Conservation (phyloP, 2,113 vertebrate species). For the Eulacestoma nigropectus region DNA sequence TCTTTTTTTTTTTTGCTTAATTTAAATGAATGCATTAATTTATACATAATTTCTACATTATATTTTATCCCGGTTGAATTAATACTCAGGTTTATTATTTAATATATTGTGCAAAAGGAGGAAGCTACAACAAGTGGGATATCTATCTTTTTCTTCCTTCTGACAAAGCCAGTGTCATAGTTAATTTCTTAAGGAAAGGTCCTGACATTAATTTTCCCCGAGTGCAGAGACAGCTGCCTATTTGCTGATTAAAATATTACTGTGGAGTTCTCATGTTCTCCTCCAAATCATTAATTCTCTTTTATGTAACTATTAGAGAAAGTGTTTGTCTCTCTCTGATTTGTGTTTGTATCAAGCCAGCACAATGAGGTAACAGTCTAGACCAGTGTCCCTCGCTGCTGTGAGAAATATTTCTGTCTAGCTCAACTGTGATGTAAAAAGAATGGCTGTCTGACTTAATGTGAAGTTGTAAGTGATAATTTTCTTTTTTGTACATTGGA, state of each 20-base stretch:
- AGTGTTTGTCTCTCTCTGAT: not conserved
- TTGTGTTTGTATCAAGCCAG: not conserved
- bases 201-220: not conserved
- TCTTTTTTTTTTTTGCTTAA: not conserved
- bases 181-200: not conserved
- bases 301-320: not conserved
- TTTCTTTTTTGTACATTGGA: not conserved
- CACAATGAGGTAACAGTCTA: not conserved
- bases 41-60: not conserved
- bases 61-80: not conserved
- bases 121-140: not conserved
- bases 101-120: not conserved
- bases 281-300: not conserved
- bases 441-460: not conserved
- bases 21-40: constrained; percentile 31
- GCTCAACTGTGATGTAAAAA: not conserved
- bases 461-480: not conserved
- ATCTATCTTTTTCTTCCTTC: not conserved
- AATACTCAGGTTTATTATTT: not conserved
- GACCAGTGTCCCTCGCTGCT: not conserved
- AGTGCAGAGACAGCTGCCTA: not conserved
- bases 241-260: not conserved
- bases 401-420: not conserved
- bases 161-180: not conserved
- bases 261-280: not conserved